Evolutionary conservation across 2,113 vertebrate species (phyloP), one percentile per base, ranked within the genome.

Genomic region (Isurus oxyrinchus): DNA sequence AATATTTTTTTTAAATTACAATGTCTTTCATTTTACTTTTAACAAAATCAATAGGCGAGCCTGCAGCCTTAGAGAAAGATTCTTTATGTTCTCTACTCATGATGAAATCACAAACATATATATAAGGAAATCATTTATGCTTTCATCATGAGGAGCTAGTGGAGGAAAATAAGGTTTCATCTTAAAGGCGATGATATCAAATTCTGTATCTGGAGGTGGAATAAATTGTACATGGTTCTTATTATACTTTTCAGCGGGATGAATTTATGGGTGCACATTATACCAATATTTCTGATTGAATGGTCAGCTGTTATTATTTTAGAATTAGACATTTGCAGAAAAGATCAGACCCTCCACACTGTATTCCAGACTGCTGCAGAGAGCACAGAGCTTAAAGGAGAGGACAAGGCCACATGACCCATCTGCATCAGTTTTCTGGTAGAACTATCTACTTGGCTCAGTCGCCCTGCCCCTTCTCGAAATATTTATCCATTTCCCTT

Each of bases 1-100:
- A 84, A 84, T 84, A 84, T 63, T 94, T 94, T 93, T 59, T 94
- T 94, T 7, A 16, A 91, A 91, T 94, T 63, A 63, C 35, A 66
- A 63, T 93, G 35, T 5, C 59, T 94, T 94, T 63, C 88, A 90
- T 90, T 91, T 91, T 59, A 59, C 55, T 63, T 94, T 94, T 6
- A 94, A 66, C 16, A 23, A 21, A 63, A 63, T 94, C 59, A 40
- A 21, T 93, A 16, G 35, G 35, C 7, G 16, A 94, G 59, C 90
- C 59, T 66, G 59, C 59, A 63, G 90, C n/a, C 19, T 91, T 6
- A 57, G 27, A 91, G 55, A 61, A 91, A 61, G 53, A 59, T 59
- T 93, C 35, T 31, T 55, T 59, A 55, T 40, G 57, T n/a, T 40
- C 16, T 21, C 87, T 35, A 40, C 63, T 93, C 57, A 31, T n/a